Evolutionary conservation across 2,797 vertebrate species (phyloP), one percentile per base, ranked within the genome.

Genomic region (Enteromius thamalakanensis): DNA sequence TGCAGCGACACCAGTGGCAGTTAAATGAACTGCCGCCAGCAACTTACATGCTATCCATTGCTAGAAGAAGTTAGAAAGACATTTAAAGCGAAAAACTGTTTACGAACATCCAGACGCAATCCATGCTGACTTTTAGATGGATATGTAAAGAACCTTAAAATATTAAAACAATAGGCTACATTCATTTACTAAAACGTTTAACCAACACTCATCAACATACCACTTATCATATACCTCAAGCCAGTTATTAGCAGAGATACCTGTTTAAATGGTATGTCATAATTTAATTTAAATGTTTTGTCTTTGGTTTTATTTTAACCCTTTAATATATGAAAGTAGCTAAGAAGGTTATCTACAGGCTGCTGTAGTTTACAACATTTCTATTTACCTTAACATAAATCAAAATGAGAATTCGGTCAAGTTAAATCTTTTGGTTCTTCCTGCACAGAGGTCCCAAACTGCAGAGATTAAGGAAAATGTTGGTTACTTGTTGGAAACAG

Each of bases 401-500:
- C 12, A 70, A 45, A 53, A 53, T 53, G 6, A 53, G n/a, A 60
- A 60, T 60, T 60, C 11, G 26, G 12, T 14, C n/a, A n/a, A n/a
- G n/a, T n/a, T n/a, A 55, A 51, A 80, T 6, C 1, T 34, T 58
- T 70, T 45, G n/a, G 45, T 60, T 42, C 37, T 55, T n/a, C 8
- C 29, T 67, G 69, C 45, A 71, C 40, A 64, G 53, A n/a, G n/a
- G n/a, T 23, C 68, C 32, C 15, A 71, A 34, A 23, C 4, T 26
- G 40, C 10, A 82, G 26, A 29, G 23, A 80, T 69, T 21, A 76
- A 17, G 7, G 64, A 62, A 76, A 72, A 71, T n/a, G 42, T 74
- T 82, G 21, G 29, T 0, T 71, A 82, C 76, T 80, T 82, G 74
- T 79, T 68, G 80, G 82, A 76, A 79, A 62, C 80, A 79, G 47